These are phyloP conservation scores for Ictidomys tridecemlineatus DNA, from an alignment of 2,113 vertebrate species.

Conservation along the genomic window DNA sequence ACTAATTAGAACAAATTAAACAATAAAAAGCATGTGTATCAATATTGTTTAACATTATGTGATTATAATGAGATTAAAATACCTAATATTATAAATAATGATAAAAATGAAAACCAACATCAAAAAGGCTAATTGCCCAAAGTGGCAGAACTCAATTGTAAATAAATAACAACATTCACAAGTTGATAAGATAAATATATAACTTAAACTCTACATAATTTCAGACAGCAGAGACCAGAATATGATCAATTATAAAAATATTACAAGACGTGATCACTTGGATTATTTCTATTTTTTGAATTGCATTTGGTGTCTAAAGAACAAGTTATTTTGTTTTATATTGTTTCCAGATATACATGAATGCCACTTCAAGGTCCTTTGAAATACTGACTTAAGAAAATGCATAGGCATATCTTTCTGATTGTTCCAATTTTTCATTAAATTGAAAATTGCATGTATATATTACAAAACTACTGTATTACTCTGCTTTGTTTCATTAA, in stretches of 20 bases:
- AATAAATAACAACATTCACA: neutral
- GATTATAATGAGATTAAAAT: neutral
- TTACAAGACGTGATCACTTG: neutral
- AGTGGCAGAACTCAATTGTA: neutral
- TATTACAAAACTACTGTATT: neutral
- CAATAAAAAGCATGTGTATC: neutral
- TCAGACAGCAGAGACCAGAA: neutral
- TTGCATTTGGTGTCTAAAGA: neutral
- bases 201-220: neutral
- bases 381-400: neutral
- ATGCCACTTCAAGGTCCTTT: neutral
- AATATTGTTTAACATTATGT: neutral
- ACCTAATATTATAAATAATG: neutral
- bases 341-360: neutral
- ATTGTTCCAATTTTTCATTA: neutral
- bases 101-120: neutral
- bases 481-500: neutral
- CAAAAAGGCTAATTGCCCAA: neutral
- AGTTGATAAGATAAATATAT: neutral
- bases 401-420: neutral
- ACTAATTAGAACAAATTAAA: too few relatives aligned
- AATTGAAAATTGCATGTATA: neutral
- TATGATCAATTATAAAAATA: neutral
- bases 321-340: neutral
- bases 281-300: neutral